These are phyloP conservation scores for Spondyliosoma cantharus DNA, from an alignment of 2,797 vertebrate genomes.

Conservation along the genomic window DNA sequence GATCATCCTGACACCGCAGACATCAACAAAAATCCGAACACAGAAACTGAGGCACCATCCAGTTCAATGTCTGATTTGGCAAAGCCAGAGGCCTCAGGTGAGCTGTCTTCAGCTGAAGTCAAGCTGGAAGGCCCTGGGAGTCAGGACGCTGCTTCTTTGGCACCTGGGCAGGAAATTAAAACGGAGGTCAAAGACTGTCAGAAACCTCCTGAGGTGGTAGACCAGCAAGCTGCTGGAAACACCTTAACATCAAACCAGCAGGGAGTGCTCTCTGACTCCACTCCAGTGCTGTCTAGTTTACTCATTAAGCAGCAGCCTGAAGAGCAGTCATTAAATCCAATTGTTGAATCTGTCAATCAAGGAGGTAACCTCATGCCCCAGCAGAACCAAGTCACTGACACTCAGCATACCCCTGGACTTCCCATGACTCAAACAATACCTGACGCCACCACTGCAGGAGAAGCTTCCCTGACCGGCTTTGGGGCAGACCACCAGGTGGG, in stretches of 20 bases:
- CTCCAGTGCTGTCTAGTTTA: slow-evolving; percentile 93
- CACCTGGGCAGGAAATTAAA: slow-evolving; percentile 81
- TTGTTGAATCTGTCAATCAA: slow-evolving; percentile 85
- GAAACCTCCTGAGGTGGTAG: slow-evolving; percentile 69
- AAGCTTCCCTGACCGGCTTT: slow-evolving; percentile 81
- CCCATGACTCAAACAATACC: slow-evolving; percentile 80
- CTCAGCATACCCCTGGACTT: slow-evolving; percentile 75
- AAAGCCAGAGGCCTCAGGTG: slow-evolving; percentile 83
- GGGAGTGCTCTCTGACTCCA: slow-evolving; percentile 86
- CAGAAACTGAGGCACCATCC: slow-evolving; percentile 72
- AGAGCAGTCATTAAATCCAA: slow-evolving; percentile 82
- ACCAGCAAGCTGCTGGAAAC: slow-evolving; percentile 78
- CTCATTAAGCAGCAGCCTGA: slow-evolving; percentile 90
- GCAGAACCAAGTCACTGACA: slow-evolving; percentile 80
- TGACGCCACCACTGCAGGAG: slow-evolving; percentile 76
- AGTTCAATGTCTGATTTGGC: slow-evolving; percentile 71
- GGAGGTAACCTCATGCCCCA: slow-evolving; percentile 81
- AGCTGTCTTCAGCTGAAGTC: slow-evolving; percentile 78
- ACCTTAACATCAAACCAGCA: slow-evolving; percentile 76
- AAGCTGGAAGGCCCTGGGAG: slow-evolving; percentile 82
- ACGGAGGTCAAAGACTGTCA: slow-evolving; percentile 83
- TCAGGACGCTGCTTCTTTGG: slow-evolving; percentile 65
- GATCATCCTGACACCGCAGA: slow-evolving; percentile 87
- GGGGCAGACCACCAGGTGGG: slow-evolving; percentile 84
- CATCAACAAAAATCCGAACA: slow-evolving; percentile 70